A percentile compares a stretch with the other conserved stretches of the same genome.
Evolutionary conservation across 2,888 invertebrate genomes (phyloP).

Genomic region (Sminthurides aquaticus): DNA sequence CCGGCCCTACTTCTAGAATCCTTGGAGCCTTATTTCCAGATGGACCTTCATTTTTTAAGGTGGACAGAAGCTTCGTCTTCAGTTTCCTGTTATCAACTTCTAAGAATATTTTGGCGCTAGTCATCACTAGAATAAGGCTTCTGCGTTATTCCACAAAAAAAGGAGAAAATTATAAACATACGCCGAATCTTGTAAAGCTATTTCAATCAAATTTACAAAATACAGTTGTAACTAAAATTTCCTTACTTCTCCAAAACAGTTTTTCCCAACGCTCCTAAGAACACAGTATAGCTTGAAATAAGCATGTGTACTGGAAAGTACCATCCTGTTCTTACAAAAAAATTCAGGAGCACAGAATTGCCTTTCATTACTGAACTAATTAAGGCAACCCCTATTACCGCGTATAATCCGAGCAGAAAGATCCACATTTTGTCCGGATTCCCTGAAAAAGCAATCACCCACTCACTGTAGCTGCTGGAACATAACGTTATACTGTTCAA

Average conservation of each 20-base stretch:
- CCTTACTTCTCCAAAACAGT: background rate
- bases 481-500: no score
- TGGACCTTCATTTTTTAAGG: background rate
- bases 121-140: no score
- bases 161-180: no score
- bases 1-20: background rate
- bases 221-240: no score
- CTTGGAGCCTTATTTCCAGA: background rate
- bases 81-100: background rate
- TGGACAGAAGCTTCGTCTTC: background rate
- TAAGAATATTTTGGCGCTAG: no score
- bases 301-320: background rate
- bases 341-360: background rate
- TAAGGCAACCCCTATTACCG: background rate
- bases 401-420: no score
- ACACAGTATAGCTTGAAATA: background rate
- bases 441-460: no score
- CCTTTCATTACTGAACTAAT: background rate
- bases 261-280: background rate
- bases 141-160: no score
- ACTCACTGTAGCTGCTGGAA: no score
- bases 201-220: no score
- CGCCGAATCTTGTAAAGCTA: no score
- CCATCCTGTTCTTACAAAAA: background rate
- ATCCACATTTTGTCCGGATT: no score